Evolutionary conservation across 2,797 vertebrate species (phyloP).

Genomic region (Spea hammondii): DNA sequence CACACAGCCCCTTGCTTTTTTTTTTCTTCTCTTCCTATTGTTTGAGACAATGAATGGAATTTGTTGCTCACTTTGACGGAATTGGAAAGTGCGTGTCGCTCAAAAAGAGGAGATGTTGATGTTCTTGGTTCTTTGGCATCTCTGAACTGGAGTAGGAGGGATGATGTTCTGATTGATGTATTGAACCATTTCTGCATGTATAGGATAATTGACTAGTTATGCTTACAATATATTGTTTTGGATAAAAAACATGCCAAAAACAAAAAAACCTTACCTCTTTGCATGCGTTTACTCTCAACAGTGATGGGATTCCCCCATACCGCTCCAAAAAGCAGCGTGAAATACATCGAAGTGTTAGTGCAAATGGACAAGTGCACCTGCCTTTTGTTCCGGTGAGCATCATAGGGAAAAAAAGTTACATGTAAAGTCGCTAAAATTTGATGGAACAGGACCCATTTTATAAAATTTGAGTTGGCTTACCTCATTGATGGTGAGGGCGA

Average conservation of each 20-base stretch:
- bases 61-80: conserved; percentile 45
- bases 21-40: conserved; percentile 40
- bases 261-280: neutral
- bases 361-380: conserved; percentile 94
- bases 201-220: conserved; percentile 21
- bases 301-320: conserved; percentile 93
- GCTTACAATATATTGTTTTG: neutral
- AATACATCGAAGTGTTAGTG: conserved; percentile 93
- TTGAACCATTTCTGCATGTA: neutral
- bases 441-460: too few species aligned
- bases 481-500: too few species aligned
- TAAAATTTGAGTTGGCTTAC: too few species aligned
- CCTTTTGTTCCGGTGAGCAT: conserved; percentile 93
- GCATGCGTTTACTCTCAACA: conserved; percentile 55
- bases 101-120: conserved; percentile 13
- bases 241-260: neutral
- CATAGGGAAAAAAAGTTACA: neutral
- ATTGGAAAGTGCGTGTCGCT: conserved; percentile 30
- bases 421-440: neutral
- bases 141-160: neutral
- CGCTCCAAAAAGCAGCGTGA: conserved; percentile 94
- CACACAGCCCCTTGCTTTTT: conserved; percentile 34
- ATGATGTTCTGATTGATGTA: conserved; percentile 12
- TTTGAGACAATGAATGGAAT: conserved; percentile 49
- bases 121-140: conserved; percentile 11